These are phyloP conservation scores for Zeus faber DNA, from an alignment of 2,113 vertebrate genomes.

Conservation along the genomic window DNA sequence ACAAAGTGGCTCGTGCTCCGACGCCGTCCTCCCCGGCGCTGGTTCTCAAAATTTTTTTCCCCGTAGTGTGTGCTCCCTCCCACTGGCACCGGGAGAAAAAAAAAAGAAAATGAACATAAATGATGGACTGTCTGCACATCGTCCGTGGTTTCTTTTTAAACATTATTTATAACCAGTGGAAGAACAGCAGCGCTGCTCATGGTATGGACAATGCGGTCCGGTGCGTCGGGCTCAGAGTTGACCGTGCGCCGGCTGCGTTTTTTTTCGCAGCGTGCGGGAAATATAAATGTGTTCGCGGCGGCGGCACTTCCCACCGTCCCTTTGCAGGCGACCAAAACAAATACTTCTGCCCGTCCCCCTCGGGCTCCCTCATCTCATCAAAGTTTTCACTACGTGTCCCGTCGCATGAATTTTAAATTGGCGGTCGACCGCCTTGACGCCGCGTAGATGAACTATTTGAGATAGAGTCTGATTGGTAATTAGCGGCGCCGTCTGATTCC, in stretches of 20 bases:
- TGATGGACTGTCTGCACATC: background rate
- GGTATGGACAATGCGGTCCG: too few species aligned
- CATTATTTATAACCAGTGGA: too few species aligned
- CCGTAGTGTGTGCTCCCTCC: slow-evolving; percentile 23
- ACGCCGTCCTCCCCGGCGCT: slow-evolving; percentile 32
- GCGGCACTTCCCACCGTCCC: slow-evolving; percentile 27
- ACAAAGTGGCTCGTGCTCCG: slow-evolving; percentile 71
- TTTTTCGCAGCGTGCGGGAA: background rate
- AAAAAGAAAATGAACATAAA: too few species aligned
- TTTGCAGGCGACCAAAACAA: slow-evolving; percentile 50
- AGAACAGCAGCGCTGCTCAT: too few species aligned
- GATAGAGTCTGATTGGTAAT: slow-evolving; percentile 69
- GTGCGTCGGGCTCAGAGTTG: too few species aligned
- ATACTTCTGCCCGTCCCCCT: slow-evolving; percentile 38
- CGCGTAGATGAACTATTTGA: slow-evolving; percentile 57
- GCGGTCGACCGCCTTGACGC: slow-evolving; percentile 39
- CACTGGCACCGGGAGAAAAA: too few species aligned
- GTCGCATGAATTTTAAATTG: slow-evolving; percentile 62
- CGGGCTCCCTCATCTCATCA: slow-evolving; percentile 44
- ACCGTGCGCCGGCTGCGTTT: background rate
- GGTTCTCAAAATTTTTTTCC: slow-evolving; percentile 6
- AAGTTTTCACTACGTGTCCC: slow-evolving; percentile 50
- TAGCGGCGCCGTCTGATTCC: slow-evolving; percentile 64
- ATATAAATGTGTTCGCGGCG: slow-evolving; percentile 27
- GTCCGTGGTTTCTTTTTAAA: too few species aligned